Evolutionary conservation across 1,140 invertebrate genomes (phyloP).

Genomic region (Aphaenogaster rudis): DNA sequence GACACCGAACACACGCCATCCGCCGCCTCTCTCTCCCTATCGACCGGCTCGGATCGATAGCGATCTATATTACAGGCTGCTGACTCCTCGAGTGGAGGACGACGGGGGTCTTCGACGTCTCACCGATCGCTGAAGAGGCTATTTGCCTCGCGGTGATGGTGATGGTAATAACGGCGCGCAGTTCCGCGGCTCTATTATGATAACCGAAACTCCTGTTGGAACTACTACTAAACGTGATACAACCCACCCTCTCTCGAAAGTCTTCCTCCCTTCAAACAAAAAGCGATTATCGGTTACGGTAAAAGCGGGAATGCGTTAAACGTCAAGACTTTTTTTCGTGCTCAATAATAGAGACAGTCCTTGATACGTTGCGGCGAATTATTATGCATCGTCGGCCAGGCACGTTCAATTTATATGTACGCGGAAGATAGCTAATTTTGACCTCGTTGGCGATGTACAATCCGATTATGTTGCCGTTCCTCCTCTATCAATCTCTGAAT

Average conservation of each 20-base stretch:
- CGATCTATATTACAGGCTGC: conserved; percentile 65
- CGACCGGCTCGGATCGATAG: conserved; percentile 63
- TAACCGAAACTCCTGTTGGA: conserved; percentile 51
- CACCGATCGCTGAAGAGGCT: conserved; percentile 60
- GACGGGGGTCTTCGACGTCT: conserved; percentile 65
- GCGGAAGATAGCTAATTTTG: neutral
- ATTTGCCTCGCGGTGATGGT: conserved; percentile 50
- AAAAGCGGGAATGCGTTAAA: conserved; percentile 3
- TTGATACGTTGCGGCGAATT: neutral
- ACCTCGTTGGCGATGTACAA: neutral
- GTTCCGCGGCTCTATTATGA: conserved; percentile 50
- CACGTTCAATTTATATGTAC: neutral
- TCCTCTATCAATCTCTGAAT: conserved; percentile 32
- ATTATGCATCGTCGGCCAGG: neutral
- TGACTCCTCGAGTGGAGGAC: conserved; percentile 57
- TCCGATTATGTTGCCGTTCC: neutral
- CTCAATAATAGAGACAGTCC: neutral
- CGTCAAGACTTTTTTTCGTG: neutral
- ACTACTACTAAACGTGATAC: conserved; percentile 46
- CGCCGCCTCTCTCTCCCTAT: conserved; percentile 17
- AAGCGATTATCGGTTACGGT: conserved; percentile 36
- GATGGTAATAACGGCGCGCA: conserved; percentile 54
- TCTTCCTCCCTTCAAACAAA: conserved; percentile 9
- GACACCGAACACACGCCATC: neutral
- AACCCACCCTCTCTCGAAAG: conserved; percentile 4